Base-by-base conservation (phyloP, 2,797 vertebrate species). In the Oreochromis grahami region DNA sequence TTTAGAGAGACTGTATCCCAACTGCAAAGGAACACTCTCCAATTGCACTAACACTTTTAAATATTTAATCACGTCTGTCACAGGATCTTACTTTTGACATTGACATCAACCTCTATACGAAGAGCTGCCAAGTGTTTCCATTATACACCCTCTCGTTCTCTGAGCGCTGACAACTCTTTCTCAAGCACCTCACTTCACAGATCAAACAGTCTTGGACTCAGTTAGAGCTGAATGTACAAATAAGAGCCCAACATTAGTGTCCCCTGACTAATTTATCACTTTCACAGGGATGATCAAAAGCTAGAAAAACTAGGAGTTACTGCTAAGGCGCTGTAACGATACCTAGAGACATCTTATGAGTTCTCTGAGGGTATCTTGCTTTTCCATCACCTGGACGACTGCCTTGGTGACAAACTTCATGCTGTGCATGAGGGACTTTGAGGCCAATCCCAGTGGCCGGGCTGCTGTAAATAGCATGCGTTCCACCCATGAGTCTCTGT, bases 31-130 rank as follows among this genome's bases (percentile, higher is more conserved):
- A 88, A 91, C 89, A 80, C 88, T 94, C 93, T 96, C 94, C 36
- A 51, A 93, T 94, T 95, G 86, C 94, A 92, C 92, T 68, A 95
- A 95, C 94, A 94, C 29, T 91, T 90, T 90, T 96, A 92, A 96
- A 96, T 96, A 94, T 95, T 96, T 96, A 95, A 96, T 95, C 43
- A 19, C 36, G 80, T 83, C 94, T 91, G 95, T 94, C 94, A 96
- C 90, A 77, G 88, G 95, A 96, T 94, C 95, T 87, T 86, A 87
- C 93, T 89, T 93, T 93, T 95, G 94, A 96, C 95, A 92, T 95
- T 96, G 94, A 94, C 90, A 78, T 86, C 94, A 92, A 94, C 94
- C 93, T 94, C 89, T 86, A 38, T 84, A 65, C 38, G 43, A 87
- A n/a, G 78, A 87, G 87, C 88, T 87, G 89, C 87, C 78, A 70